Evolutionary conservation across 2,888 invertebrate genomes (phyloP).

Genomic region (Diaprepes abbreviatus): DNA sequence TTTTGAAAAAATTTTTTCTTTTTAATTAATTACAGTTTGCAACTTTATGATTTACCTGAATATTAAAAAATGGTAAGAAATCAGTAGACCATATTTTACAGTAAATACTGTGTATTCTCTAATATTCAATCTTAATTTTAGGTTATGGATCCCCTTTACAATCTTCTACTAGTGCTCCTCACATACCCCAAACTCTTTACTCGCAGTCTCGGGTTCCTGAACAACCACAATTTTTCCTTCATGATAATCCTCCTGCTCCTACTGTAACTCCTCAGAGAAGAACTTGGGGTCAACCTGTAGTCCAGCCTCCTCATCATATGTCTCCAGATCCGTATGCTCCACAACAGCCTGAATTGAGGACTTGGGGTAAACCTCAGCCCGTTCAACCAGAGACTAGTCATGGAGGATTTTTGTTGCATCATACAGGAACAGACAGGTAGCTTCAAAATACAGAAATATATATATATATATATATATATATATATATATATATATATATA

Average conservation of each 20-base stretch:
- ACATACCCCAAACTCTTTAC: slow-evolving; percentile 71
- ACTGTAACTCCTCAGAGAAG: slow-evolving; percentile 70
- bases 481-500: neutral
- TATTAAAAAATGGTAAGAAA: too few relatives aligned
- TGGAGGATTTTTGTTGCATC: slow-evolving; percentile 78
- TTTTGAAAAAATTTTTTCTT: too few relatives aligned
- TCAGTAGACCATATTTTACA: too few relatives aligned
- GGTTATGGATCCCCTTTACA: slow-evolving; percentile 58
- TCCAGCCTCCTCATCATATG: slow-evolving; percentile 56
- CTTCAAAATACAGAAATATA: neutral
- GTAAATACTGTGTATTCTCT: too few relatives aligned
- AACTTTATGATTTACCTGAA: too few relatives aligned
- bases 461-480: neutral
- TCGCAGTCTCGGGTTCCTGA: slow-evolving; percentile 69
- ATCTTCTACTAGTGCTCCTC: slow-evolving; percentile 67
- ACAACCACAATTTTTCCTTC: slow-evolving; percentile 81
- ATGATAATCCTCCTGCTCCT: slow-evolving; percentile 73
- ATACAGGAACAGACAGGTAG: slow-evolving; percentile 57
- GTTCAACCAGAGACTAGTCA: slow-evolving; percentile 57
- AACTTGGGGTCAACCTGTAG: slow-evolving; percentile 74
- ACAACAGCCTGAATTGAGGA: slow-evolving; percentile 59
- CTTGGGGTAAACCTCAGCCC: slow-evolving; percentile 64
- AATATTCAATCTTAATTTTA: too few relatives aligned
- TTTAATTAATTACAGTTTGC: too few relatives aligned
- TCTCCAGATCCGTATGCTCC: slow-evolving; percentile 57